A percentile compares a stretch with the other conserved stretches of the same genome.
These are phyloP conservation scores for Trinorchestia longiramus DNA, from an alignment of 1,140 invertebrate species.

Conservation along the genomic window DNA sequence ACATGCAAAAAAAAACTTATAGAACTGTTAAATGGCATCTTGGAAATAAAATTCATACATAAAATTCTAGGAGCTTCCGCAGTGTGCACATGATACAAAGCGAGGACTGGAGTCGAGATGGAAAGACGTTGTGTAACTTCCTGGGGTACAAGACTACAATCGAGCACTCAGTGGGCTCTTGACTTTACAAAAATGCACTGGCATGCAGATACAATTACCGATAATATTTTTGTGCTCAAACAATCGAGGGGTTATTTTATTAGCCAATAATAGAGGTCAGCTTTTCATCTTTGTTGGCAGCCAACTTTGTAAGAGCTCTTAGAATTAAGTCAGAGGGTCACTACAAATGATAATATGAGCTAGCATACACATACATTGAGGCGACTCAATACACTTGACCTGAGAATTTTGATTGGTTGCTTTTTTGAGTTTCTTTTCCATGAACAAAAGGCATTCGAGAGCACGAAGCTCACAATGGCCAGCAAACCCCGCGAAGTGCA, in stretches of 20 bases:
- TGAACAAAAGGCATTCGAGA: background rate
- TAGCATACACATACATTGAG: background rate
- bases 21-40: too few species aligned
- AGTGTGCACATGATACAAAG: background rate
- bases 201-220: slow-evolving; percentile 45
- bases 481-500: background rate
- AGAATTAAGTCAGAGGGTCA: background rate
- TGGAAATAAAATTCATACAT: background rate
- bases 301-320: background rate
- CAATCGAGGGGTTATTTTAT: slow-evolving; percentile 24
- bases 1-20: too few species aligned
- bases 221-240: slow-evolving; percentile 21
- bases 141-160: background rate
- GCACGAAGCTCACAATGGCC: background rate
- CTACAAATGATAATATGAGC: background rate
- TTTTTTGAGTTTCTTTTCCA: slow-evolving; percentile 3
- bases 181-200: slow-evolving; percentile 23
- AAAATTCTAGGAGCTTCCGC: background rate
- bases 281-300: background rate
- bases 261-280: slow-evolving; percentile 33
- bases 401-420: slow-evolving; percentile 43
- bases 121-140: background rate
- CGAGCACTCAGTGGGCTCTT: slow-evolving; percentile 26
- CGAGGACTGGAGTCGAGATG: background rate
- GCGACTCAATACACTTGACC: slow-evolving; percentile 24